Evolutionary conservation across 64 coral and sea anemone genomes (phyloP).

Genomic region (Stichodactyla helianthus): DNA sequence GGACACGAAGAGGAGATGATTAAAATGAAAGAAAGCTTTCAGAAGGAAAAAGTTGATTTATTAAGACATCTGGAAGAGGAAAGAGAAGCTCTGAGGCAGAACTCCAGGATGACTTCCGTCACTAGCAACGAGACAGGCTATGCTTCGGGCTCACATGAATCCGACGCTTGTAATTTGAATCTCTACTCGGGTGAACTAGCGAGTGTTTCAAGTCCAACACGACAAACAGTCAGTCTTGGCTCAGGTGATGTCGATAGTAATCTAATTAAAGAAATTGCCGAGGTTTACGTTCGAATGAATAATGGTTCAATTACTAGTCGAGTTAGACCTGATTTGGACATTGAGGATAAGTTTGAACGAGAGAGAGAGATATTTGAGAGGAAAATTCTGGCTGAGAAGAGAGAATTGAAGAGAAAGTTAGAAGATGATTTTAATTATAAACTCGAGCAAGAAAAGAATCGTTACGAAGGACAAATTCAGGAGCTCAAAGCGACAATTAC

Average conservation of each 20-base stretch:
- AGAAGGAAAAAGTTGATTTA: slow-evolving; percentile 57
- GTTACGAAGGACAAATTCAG: slow-evolving; percentile 59
- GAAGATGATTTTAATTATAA: slow-evolving; percentile 69
- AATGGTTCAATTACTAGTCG: slow-evolving; percentile 59
- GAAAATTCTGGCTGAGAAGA: slow-evolving; percentile 66
- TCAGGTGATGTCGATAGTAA: slow-evolving; percentile 64
- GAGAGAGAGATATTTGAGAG: slow-evolving; percentile 76
- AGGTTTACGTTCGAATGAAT: slow-evolving; percentile 84
- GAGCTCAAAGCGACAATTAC: slow-evolving; percentile 69
- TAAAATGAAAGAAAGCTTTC: slow-evolving; percentile 75
- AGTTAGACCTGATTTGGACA: slow-evolving; percentile 80
- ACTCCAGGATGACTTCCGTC: slow-evolving; percentile 48
- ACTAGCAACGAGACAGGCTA: slow-evolving; percentile 41
- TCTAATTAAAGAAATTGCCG: slow-evolving; percentile 83
- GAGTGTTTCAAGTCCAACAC: slow-evolving; percentile 24
- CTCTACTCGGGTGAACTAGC: slow-evolving; percentile 29
- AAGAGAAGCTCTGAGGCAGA: slow-evolving; percentile 56
- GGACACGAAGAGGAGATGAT: slow-evolving; percentile 73
- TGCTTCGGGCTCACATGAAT: slow-evolving; percentile 43
- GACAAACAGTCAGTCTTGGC: slow-evolving; percentile 19
- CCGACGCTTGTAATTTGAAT: slow-evolving; percentile 19
- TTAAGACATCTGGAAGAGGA: slow-evolving; percentile 66
- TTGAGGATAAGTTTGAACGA: slow-evolving; percentile 93
- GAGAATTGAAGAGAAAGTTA: slow-evolving; percentile 63
- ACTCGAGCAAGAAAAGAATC: slow-evolving; percentile 68